These are phyloP conservation scores for Zoanthus sociatus DNA, from an alignment of 92 coral and sea anemone species.

Conservation along the genomic window DNA sequence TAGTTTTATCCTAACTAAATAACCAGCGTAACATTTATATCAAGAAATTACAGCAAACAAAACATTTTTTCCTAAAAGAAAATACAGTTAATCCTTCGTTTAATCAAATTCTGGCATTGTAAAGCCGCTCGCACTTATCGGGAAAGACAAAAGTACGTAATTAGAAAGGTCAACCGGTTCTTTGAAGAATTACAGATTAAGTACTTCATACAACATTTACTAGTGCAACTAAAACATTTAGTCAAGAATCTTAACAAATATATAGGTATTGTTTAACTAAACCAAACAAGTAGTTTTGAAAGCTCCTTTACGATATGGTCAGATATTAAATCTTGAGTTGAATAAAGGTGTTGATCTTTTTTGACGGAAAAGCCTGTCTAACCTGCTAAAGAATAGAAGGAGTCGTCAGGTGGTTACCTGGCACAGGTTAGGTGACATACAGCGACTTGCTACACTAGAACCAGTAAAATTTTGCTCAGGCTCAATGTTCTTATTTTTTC, in stretches of 20 bases:
- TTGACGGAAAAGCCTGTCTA: not conserved
- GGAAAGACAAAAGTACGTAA: conserved; percentile 13
- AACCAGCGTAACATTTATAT: not conserved
- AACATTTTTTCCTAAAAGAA: not conserved
- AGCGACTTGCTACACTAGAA: conserved; percentile 25
- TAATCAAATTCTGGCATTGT: not conserved
- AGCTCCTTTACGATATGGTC: not conserved
- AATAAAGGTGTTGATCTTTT: conserved; percentile 15
- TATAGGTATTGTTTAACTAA: too few relatives aligned
- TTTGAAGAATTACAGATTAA: too few relatives aligned
- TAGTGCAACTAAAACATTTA: too few relatives aligned
- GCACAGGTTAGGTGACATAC: not conserved
- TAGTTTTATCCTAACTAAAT: not conserved
- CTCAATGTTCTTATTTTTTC: too few relatives aligned
- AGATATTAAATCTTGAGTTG: not conserved
- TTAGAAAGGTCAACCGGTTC: conserved; percentile 28
- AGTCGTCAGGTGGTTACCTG: conserved; percentile 10
- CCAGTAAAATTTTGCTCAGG: too few relatives aligned
- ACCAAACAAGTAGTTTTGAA: too few relatives aligned
- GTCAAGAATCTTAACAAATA: too few relatives aligned
- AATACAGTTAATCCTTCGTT: not conserved
- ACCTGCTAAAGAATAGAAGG: conserved; percentile 2
- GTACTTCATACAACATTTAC: too few relatives aligned
- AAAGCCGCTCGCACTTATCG: not conserved
- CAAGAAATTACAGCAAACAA: not conserved